Base-by-base conservation (phyloP, 2,888 invertebrate genomes). In the Scaptomyza tumidula region DNA sequence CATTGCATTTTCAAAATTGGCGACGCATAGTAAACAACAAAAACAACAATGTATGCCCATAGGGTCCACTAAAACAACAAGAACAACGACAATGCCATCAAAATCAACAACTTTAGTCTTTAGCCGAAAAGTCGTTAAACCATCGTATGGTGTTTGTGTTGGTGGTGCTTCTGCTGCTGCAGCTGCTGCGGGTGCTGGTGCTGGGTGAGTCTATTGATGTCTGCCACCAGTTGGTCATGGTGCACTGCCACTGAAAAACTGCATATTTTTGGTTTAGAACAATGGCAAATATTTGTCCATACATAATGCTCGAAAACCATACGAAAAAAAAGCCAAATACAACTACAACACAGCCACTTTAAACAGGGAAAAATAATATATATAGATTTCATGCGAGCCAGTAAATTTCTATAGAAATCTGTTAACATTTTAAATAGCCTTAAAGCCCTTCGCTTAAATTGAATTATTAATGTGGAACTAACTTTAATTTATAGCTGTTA, bases 1-100 rank as follows among this genome's bases (percentile, higher is more conserved):
- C 82, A 85, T 71, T 80, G 80, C 78, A 80, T 80, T 80, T 78
- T 82, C 75, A 69, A 71, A 71, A 78, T 70, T 75, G 80, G 70
- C 69, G 62, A 65, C 68, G 71, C 78, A 78, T 79, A 78, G 79
- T 64, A 74, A 39, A 67, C 53, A 53, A 57, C 69, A 60, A 56
- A 39, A 58, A 59, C 57, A 64, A 52, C 53, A 66, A 53, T 60
- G 52, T 48, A 19, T 35, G 41, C 59, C 59, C 46, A 46, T 57
- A 44, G 56, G 60, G 48, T 56, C 54, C 49, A 66, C 66, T 57
- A 75, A 63, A 64, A 53, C 58, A 43, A 37, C 39, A 55, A 43
- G 33, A 64, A 27, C 48, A 49, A 19, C 31, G 31, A 33, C 10
- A 35, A 39, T 37, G 5, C 11, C 75, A 69, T 58, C 75, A 76